These are phyloP conservation scores for Microcebus tavaratra DNA, from an alignment of 2,113 vertebrate species.

Conservation along the genomic window DNA sequence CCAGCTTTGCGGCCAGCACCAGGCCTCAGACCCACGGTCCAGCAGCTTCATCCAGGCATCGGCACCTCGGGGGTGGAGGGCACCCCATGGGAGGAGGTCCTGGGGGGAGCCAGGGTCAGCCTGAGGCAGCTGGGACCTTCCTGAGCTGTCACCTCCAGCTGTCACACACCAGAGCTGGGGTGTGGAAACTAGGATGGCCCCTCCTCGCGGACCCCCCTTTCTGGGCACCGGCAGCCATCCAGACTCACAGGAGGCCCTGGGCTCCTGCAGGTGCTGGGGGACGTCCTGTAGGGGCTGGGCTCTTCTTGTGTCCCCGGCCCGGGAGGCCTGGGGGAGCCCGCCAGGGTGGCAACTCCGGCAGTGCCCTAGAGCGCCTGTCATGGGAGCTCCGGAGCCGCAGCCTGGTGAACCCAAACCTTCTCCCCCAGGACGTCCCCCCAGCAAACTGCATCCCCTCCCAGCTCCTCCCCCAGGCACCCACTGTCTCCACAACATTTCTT, in stretches of 20 bases:
- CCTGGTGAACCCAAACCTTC: background rate
- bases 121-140: background rate
- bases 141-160: background rate
- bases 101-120: too few species aligned
- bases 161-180: too few species aligned
- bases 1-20: background rate
- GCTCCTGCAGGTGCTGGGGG: fast-evolving
- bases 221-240: too few species aligned
- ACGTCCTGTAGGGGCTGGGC: background rate
- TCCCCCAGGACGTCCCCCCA: background rate
- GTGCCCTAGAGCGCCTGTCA: background rate
- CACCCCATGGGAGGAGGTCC: too few species aligned
- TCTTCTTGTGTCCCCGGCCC: background rate
- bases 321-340: fast-evolving
- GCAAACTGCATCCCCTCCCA: background rate
- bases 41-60: background rate
- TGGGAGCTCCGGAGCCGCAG: too few species aligned
- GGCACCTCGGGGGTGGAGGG: too few species aligned
- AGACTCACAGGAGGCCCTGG: background rate
- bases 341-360: too few species aligned
- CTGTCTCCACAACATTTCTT: background rate
- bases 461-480: background rate
- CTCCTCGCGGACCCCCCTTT: too few species aligned
- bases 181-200: background rate
- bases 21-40: background rate